phyloP scores from a whole-genome alignment of 2,113 vertebrate species.

The Synchiropus splendidus region DNA sequence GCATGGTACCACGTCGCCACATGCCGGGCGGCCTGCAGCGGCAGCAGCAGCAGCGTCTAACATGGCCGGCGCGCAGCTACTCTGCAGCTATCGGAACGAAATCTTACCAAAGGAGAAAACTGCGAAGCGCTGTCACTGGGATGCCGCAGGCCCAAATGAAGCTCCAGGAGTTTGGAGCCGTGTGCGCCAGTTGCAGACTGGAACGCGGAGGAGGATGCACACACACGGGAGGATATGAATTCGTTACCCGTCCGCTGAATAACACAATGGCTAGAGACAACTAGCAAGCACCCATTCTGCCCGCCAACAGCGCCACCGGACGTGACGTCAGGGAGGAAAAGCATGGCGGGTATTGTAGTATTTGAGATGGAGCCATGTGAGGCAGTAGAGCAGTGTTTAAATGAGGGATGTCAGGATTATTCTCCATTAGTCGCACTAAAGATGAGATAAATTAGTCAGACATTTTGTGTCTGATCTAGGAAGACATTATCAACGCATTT shows the following conservation, averaged over 20 bases:
- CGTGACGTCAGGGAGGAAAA: slow-evolving; percentile 11
- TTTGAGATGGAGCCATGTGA: not conserved
- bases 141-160: slow-evolving; percentile 11
- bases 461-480: no score
- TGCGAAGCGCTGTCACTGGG: slow-evolving; percentile 5
- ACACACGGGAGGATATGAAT: not conserved
- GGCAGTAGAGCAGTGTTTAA: no score
- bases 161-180: not conserved
- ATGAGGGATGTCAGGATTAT: no score
- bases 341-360: slow-evolving; percentile 37
- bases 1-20: no score
- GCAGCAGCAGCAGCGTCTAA: slow-evolving; percentile 16
- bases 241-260: not conserved
- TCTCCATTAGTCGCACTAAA: no score
- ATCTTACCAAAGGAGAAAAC: slow-evolving; percentile 47
- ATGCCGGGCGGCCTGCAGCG: not conserved
- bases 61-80: slow-evolving; percentile 33
- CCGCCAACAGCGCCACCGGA: slow-evolving; percentile 62
- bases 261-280: slow-evolving; percentile 37
- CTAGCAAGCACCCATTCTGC: slow-evolving; percentile 48
- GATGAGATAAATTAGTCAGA: no score
- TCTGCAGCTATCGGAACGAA: slow-evolving; percentile 9
- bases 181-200: no score
- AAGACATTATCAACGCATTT: no score
- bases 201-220: not conserved